phyloP scores from a whole-genome alignment of 2,888 invertebrate genomes.

The Baronia brevicornis region DNA sequence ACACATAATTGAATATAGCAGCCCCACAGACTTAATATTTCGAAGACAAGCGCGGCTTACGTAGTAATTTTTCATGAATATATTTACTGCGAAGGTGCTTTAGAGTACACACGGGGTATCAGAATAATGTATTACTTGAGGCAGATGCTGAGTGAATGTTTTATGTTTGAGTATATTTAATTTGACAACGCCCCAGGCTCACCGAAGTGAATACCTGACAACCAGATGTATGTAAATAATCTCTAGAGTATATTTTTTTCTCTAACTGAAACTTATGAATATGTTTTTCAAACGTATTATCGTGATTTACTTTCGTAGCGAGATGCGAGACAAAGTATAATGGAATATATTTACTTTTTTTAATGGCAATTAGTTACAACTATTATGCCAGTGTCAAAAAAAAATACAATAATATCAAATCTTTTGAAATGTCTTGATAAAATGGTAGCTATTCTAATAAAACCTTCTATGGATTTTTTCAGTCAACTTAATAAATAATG shows the following conservation, averaged over 20 bases:
- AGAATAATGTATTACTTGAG: constrained; percentile 13
- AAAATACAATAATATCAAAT: too few relatives aligned
- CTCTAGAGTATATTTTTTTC: background rate
- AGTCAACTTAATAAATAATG: too few relatives aligned
- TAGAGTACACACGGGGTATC: constrained; percentile 4
- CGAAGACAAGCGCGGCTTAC: constrained; percentile 9
- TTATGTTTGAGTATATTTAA: constrained; percentile 9
- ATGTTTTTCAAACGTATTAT: too few relatives aligned
- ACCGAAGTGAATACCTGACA: constrained; percentile 5
- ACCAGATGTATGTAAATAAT: background rate
- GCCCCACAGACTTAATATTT: constrained; percentile 12
- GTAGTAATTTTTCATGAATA: constrained; percentile 15
- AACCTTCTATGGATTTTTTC: too few relatives aligned
- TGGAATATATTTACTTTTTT: too few relatives aligned
- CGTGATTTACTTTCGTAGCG: too few relatives aligned
- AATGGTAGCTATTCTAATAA: too few relatives aligned
- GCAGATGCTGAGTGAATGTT: constrained; percentile 11
- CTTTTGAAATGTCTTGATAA: too few relatives aligned
- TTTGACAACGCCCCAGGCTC: constrained; percentile 8
- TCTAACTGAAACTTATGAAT: too few relatives aligned
- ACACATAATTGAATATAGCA: constrained; percentile 11
- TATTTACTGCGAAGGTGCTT: constrained; percentile 11
- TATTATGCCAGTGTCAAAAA: too few relatives aligned
- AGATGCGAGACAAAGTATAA: too few relatives aligned
- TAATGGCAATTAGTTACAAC: too few relatives aligned